A percentile compares a stretch with the other conserved stretches of the same genome.
Evolutionary conservation across 2,113 vertebrate species (phyloP).

Genomic region (Seriola aureovittata): DNA sequence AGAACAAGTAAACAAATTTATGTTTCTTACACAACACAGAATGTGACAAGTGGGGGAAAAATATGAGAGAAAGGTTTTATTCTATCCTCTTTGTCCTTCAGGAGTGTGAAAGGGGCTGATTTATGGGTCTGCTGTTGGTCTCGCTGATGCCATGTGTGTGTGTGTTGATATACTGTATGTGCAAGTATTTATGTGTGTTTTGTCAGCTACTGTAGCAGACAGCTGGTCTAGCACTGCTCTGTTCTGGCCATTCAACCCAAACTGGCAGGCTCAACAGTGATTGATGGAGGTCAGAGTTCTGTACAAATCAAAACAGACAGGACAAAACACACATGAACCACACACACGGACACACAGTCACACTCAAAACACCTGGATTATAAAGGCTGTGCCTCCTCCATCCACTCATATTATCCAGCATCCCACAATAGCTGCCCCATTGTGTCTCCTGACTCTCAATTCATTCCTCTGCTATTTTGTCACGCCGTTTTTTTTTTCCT

Average conservation of each 20-base stretch:
- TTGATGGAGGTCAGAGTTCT: conserved; percentile 54
- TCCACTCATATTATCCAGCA: conserved; percentile 1
- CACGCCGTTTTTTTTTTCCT: background rate
- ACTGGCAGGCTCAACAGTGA: conserved; percentile 42
- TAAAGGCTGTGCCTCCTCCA: conserved; percentile 1
- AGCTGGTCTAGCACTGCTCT: conserved; percentile 27
- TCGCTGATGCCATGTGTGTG: conserved; percentile 8
- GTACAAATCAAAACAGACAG: conserved; percentile 38
- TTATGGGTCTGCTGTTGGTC: conserved; percentile 57
- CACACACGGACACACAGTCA: conserved; percentile 16
- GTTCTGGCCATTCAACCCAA: conserved; percentile 35
- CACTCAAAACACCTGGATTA: conserved; percentile 11
- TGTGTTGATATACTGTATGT: conserved; percentile 18
- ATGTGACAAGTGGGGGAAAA: conserved; percentile 51
- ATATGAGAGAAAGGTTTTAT: conserved; percentile 66
- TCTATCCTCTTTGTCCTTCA: conserved; percentile 78
- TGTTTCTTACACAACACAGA: conserved; percentile 63
- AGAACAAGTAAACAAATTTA: conserved; percentile 78
- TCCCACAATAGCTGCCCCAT: conserved; percentile 10
- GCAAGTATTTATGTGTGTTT: conserved; percentile 27
- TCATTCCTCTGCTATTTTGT: conserved; percentile 41
- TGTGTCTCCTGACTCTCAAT: conserved; percentile 16
- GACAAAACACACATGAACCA: background rate
- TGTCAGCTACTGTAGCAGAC: conserved; percentile 30
- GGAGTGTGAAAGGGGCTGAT: conserved; percentile 66